Conservation (phyloP, 2,888 invertebrate genomes). For the Noctua fimbriata region DNA sequence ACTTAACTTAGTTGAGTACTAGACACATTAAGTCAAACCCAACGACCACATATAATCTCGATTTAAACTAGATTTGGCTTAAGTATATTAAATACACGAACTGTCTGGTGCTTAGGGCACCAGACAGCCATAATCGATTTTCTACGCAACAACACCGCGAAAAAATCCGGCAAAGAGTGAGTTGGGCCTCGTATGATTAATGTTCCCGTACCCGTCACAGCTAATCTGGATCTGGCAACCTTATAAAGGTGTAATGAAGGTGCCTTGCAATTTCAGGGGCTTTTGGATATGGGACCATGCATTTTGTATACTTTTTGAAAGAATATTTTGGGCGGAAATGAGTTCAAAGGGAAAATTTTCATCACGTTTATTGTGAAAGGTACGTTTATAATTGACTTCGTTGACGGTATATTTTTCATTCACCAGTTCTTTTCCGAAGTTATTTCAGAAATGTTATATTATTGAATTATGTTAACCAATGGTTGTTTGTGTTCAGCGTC, state of each 20-base stretch:
- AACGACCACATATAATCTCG: not conserved
- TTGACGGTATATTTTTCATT: not conserved
- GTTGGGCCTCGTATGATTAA: conserved; percentile 47
- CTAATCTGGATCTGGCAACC: conserved; percentile 57
- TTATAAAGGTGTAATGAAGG: conserved; percentile 57
- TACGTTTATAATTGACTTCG: not conserved
- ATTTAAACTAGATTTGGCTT: not conserved
- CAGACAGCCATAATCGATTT: conserved; percentile 27
- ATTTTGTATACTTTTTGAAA: conserved; percentile 39
- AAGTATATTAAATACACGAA: not conserved
- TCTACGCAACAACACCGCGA: conserved; percentile 21
- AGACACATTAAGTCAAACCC: not conserved
- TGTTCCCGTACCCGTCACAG: conserved; percentile 44
- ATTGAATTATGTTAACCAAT: conserved; percentile 24
- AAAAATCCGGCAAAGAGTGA: conserved; percentile 39
- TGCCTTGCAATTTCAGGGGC: conserved; percentile 41
- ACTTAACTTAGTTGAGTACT: not conserved
- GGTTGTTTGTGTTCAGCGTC: conserved; percentile 26
- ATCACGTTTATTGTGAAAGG: not conserved
- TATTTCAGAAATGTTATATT: conserved; percentile 25
- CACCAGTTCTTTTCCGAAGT: not conserved
- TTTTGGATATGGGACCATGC: conserved; percentile 20
- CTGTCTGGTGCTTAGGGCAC: too few relatives aligned
- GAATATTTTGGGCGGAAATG: conserved; percentile 7
- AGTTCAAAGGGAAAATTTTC: conserved; percentile 17